These are phyloP conservation scores for Lepisosteus oculatus DNA, from an alignment of 2,113 vertebrate genomes.

Conservation along the genomic window DNA sequence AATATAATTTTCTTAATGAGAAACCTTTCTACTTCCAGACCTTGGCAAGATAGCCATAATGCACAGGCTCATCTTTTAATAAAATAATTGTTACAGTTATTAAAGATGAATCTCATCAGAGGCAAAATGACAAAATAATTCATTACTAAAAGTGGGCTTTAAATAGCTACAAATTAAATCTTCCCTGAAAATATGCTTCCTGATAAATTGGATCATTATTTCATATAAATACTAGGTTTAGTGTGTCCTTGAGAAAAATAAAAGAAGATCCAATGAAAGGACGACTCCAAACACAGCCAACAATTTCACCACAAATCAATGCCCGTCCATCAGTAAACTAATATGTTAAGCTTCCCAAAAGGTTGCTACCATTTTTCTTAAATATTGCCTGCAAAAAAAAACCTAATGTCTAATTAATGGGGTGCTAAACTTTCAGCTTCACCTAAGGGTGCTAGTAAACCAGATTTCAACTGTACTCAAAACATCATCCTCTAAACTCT, in stretches of 20 bases:
- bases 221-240: constrained; percentile 64
- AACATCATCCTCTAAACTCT: too few species aligned
- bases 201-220: constrained; percentile 64
- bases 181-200: constrained; percentile 51
- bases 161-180: constrained; percentile 72
- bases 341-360: background rate
- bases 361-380: too few species aligned
- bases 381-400: too few species aligned
- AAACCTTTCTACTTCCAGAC: constrained; percentile 63
- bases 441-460: too few species aligned
- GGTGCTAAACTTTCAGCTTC: too few species aligned
- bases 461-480: too few species aligned
- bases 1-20: constrained; percentile 73
- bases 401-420: too few species aligned
- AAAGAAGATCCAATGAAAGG: too few species aligned
- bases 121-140: constrained; percentile 74
- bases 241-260: constrained; percentile 27
- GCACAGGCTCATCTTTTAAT: constrained; percentile 67
- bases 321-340: background rate
- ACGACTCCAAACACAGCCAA: too few species aligned
- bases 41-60: constrained; percentile 65
- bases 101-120: constrained; percentile 77
- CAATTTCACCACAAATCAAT: too few species aligned
- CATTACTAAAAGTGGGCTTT: constrained; percentile 69
- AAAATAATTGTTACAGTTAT: constrained; percentile 78